Conservation (phyloP, 2,113 vertebrate genomes). For the Grallaria varia region DNA sequence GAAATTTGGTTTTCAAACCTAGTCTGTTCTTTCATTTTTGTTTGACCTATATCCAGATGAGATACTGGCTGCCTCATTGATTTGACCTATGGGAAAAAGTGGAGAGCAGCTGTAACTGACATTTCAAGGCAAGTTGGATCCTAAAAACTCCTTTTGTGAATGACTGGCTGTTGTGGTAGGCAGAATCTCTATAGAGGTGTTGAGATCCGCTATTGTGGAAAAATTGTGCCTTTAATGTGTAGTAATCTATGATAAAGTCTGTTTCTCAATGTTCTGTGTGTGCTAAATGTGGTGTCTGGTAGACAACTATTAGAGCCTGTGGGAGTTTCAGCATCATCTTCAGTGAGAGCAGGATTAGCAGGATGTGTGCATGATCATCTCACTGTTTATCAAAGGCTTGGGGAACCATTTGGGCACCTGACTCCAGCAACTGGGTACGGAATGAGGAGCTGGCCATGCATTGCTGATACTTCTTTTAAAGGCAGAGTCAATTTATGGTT, state of each 20-base stretch:
- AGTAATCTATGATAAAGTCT: background rate
- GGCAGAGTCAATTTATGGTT: background rate
- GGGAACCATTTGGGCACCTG: background rate
- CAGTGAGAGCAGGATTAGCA: background rate
- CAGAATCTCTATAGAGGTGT: background rate
- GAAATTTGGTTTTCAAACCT: background rate
- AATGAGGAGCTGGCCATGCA: background rate
- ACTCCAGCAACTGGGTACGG: background rate
- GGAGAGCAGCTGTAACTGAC: background rate
- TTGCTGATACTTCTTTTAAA: background rate
- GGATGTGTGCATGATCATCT: background rate
- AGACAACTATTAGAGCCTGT: background rate
- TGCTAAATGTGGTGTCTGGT: background rate
- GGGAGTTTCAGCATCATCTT: background rate
- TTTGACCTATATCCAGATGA: background rate
- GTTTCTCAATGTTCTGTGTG: background rate
- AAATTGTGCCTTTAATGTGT: background rate
- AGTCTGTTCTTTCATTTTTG: background rate
- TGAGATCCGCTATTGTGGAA: background rate
- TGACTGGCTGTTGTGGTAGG: background rate
- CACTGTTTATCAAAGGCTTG: background rate
- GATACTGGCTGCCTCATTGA: background rate
- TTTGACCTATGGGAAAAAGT: background rate
- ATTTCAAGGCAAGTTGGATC: background rate
- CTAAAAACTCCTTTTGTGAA: background rate